These are phyloP conservation scores for Cuniculus paca DNA, from an alignment of 2,797 vertebrate genomes.

Conservation along the genomic window DNA sequence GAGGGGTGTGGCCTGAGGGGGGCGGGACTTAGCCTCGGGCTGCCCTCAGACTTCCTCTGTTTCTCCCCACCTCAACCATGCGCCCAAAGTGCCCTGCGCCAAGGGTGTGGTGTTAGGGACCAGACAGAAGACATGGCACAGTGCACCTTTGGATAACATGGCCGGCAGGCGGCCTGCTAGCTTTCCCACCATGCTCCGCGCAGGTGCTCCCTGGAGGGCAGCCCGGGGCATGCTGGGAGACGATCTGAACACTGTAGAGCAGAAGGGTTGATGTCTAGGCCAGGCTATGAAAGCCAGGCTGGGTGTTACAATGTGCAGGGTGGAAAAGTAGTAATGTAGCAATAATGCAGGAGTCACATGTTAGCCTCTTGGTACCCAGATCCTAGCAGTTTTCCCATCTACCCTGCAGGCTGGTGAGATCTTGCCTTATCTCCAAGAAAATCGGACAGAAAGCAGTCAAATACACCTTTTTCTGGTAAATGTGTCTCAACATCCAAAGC, in stretches of 20 bases:
- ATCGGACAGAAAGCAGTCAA: neutral
- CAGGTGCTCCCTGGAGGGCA: neutral
- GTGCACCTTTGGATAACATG: neutral
- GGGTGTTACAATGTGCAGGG: neutral
- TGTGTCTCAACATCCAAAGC: neutral
- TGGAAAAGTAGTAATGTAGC: neutral
- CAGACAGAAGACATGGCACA: conserved; percentile 11
- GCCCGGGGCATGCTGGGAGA: conserved; percentile 57
- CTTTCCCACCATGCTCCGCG: conserved; percentile 42
- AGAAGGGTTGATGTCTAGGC: rapidly evolving
- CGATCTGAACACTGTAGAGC: neutral
- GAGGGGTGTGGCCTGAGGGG: neutral
- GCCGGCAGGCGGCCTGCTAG: neutral
- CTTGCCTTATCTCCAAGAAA: neutral
- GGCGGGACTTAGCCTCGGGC: neutral
- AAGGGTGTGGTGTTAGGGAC: neutral
- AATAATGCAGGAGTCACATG: rapidly evolving
- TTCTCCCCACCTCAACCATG: neutral
- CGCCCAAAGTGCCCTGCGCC: neutral
- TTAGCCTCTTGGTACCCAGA: neutral
- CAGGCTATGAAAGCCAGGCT: neutral
- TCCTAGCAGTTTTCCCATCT: neutral
- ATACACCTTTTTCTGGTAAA: neutral
- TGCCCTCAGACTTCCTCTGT: neutral
- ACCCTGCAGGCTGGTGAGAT: neutral